A percentile compares a stretch with the other conserved stretches of the same genome.
Conservation (phyloP, 1,140 invertebrate genomes). For the Pogonus chalceus region DNA sequence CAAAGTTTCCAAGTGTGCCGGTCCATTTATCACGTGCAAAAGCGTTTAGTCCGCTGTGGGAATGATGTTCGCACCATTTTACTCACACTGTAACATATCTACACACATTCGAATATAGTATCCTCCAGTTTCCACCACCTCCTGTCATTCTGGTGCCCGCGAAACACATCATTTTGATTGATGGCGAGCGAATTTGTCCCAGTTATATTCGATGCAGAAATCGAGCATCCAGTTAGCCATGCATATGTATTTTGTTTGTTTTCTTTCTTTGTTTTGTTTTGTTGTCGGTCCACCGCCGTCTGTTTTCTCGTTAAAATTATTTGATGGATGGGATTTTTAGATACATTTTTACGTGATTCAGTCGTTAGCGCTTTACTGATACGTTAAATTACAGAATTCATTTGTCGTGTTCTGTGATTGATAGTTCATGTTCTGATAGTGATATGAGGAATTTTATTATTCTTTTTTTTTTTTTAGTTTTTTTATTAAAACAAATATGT, state of each 20-base stretch:
- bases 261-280: background rate
- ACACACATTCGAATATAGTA: background rate
- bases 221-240: background rate
- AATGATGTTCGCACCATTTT: background rate
- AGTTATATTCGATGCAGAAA: background rate
- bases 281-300: background rate
- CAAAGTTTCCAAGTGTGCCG: slow-evolving; percentile 1
- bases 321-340: slow-evolving; percentile 1
- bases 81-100: background rate
- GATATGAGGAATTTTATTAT: too few relatives aligned
- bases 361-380: slow-evolving; percentile 3
- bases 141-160: background rate
- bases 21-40: background rate
- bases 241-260: slow-evolving; percentile 2
- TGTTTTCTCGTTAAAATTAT: background rate
- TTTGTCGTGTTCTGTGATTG: background rate
- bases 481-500: too few relatives aligned
- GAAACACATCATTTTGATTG: background rate
- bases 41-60: background rate
- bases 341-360: slow-evolving; percentile 1
- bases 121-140: background rate
- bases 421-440: too few relatives aligned
- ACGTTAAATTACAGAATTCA: slow-evolving; percentile 3
- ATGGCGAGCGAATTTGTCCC: slow-evolving; percentile 4
- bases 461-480: too few relatives aligned